Conservation (phyloP, 1,140 invertebrate genomes). For the Druon quercuslanigerum region DNA sequence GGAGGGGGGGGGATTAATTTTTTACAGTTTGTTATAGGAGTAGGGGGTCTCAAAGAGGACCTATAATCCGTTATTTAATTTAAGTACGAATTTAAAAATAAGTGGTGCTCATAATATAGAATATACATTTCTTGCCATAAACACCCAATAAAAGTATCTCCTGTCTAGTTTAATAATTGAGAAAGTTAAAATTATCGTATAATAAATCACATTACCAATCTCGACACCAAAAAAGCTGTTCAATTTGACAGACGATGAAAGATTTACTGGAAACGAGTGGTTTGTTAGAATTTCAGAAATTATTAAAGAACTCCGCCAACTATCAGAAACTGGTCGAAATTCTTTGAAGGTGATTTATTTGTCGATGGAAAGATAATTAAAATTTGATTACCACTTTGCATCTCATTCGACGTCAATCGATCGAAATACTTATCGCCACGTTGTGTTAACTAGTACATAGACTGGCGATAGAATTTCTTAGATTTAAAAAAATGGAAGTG, state of each 20-base stretch:
- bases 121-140: neutral
- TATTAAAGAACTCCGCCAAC: neutral
- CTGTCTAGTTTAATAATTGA: neutral
- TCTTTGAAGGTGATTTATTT: conserved; percentile 2
- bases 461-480: neutral
- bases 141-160: neutral
- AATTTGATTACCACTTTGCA: conserved; percentile 14
- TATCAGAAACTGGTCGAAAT: neutral
- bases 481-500: conserved; percentile 18
- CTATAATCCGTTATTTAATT: no score
- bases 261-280: neutral
- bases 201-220: conserved; percentile 18
- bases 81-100: no score
- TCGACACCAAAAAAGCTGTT: neutral
- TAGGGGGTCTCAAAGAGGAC: no score
- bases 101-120: no score
- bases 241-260: conserved; percentile 8
- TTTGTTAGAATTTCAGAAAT: conserved; percentile 11
- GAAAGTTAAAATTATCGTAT: neutral
- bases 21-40: no score
- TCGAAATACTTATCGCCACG: neutral
- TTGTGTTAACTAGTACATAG: neutral
- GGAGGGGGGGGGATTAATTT: no score
- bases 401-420: neutral
- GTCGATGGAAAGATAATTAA: conserved; percentile 18